Percentiles rank a stretch among this genome's conserved stretches.
phyloP scores from a whole-genome alignment of 2,797 vertebrate genomes.

The Tadarida brasiliensis region DNA sequence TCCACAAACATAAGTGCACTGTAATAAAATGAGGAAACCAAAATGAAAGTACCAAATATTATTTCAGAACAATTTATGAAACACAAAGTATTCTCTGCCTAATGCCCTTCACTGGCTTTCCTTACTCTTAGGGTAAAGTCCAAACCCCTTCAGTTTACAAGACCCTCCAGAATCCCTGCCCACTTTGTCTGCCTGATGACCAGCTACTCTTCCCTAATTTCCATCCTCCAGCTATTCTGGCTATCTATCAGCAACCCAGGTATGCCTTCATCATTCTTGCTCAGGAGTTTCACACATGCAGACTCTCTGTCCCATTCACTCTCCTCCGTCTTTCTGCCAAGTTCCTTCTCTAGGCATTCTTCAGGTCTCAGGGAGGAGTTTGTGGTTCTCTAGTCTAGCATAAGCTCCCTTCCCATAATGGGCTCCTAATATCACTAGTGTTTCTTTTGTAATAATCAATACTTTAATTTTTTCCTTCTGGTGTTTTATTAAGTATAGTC shows the following conservation, averaged over 20 bases:
- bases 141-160: neutral
- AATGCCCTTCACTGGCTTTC: neutral
- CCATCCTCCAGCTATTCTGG: neutral
- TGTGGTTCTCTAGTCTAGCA: neutral
- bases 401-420: neutral
- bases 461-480: neutral
- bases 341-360: neutral
- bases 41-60: neutral
- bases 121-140: neutral
- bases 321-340: neutral
- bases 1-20: neutral
- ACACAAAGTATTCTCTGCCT: neutral
- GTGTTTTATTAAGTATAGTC: neutral
- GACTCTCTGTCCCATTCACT: neutral
- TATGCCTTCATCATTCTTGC: neutral
- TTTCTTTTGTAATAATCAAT: neutral
- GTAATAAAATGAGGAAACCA: neutral
- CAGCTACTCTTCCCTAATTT: neutral
- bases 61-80: neutral
- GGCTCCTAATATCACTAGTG: neutral
- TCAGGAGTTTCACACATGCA: neutral
- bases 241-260: neutral
- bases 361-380: neutral
- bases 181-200: neutral
- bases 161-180: neutral